Percentiles rank a stretch among this genome's conserved stretches.
phyloP scores from a whole-genome alignment of 2,888 invertebrate species.

The Osedax frankpressi region DNA sequence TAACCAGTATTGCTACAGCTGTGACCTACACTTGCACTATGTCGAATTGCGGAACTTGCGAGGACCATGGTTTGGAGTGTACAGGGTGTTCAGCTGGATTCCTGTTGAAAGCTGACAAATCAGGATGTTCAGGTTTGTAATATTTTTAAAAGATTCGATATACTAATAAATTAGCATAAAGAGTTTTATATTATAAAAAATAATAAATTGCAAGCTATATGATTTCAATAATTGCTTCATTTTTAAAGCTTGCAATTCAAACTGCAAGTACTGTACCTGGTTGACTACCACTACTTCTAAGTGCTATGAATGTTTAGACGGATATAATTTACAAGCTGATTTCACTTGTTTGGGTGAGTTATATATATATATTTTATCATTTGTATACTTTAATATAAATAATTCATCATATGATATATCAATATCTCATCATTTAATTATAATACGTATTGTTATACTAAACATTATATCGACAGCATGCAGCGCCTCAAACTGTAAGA shows the following conservation, averaged over 20 bases:
- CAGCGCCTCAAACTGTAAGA: not conserved
- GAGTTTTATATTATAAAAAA: too few species aligned
- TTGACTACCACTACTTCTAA: not conserved
- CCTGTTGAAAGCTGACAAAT: slow-evolving; percentile 3
- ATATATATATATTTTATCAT: too few species aligned
- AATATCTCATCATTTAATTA: too few species aligned
- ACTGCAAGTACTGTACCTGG: not conserved
- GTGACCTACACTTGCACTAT: not conserved
- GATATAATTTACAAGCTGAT: not conserved
- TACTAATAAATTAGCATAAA: too few species aligned
- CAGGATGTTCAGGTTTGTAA: not conserved
- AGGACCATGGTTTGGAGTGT: slow-evolving; percentile 7
- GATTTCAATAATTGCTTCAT: too few species aligned
- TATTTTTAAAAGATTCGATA: too few species aligned
- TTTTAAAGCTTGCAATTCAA: not conserved
- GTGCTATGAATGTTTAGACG: not conserved
- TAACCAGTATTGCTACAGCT: too few species aligned
- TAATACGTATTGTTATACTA: too few species aligned
- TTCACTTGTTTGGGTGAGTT: slow-evolving; percentile 2
- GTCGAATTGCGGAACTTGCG: not conserved
- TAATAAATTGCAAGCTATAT: too few species aligned
- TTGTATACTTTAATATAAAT: too few species aligned
- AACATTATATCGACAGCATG: too few species aligned
- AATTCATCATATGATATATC: too few species aligned
- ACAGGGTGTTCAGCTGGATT: not conserved